Evolutionary conservation across 2,888 invertebrate species (phyloP), one percentile per base, ranked within the genome.

Genomic region (Caenorhabditis sinica): DNA sequence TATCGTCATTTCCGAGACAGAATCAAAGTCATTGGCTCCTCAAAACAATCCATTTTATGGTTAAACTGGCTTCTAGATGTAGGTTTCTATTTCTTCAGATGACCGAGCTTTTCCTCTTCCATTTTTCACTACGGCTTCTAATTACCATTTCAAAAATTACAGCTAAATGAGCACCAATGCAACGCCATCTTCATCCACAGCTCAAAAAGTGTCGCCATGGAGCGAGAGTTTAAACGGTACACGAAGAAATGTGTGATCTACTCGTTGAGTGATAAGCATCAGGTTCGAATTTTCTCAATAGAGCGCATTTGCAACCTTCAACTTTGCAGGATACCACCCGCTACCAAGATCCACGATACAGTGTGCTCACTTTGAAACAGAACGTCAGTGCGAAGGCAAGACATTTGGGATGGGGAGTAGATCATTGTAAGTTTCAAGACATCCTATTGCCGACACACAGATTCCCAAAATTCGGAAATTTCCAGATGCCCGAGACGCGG

Each of bases 21-120:
- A 68, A 49, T 76, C 0, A 63, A 56, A 51, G 53, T 61, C n/a
- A 63, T 83, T 56, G 83, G 83, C 30, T 69, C 69, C 2, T 56
- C 60, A 15, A 72, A 69, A 56, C 60, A 49, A 5, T 74, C 79
- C 20, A 73, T 74, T 36, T 33, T 76, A 13, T 85, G 85, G 85
- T 49, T 85, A 15, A 66, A 76, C 28, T 81, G 85, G 81, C 72
- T 76, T 4, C 77, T 85, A 13, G 81, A 81, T 61, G 85, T 83
- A n/a, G 53, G 56, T 40, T 43, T 73, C 28, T 6, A n/a, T 40
- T 36, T 30, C 9, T 13, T 36, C 28, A 51, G 30, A 43, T 56
- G 6, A 23, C 53, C n/a, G n/a, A n/a, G n/a, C n/a, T n/a, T n/a
- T n/a, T n/a, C n/a, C 20, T 53, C 6, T n/a, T n/a, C 5, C 5